Conservation (phyloP, 1,140 invertebrate species). For the Acromyrmex heyeri region DNA sequence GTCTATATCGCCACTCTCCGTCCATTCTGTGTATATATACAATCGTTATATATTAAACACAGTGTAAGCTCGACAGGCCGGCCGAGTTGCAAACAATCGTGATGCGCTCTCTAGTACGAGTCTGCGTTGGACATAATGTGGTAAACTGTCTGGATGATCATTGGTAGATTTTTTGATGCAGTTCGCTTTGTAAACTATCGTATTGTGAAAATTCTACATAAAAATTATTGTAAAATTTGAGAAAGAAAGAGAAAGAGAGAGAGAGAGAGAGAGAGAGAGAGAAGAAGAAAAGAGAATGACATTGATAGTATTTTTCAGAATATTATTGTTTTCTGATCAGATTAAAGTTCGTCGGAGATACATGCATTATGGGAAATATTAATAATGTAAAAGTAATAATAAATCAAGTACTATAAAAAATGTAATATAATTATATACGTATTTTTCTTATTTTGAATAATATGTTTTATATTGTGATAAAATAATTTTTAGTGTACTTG, state of each 20-base stretch:
- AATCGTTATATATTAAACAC: slow-evolving; percentile 73
- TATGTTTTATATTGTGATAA: neutral
- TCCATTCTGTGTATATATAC: slow-evolving; percentile 68
- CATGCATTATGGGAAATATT: neutral
- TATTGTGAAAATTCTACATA: neutral
- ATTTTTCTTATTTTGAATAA: neutral
- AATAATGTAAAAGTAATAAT: no score
- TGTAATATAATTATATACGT: neutral
- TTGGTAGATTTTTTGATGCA: slow-evolving; percentile 36
- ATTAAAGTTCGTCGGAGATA: neutral
- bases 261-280: no score
- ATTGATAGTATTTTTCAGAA: neutral
- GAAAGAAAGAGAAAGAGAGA: neutral
- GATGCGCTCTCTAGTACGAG: slow-evolving; percentile 33
- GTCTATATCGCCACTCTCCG: slow-evolving; percentile 71
- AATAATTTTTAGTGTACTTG: neutral
- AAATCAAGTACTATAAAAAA: neutral
- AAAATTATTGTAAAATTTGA: neutral
- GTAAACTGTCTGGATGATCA: slow-evolving; percentile 36
- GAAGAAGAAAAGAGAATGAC: neutral
- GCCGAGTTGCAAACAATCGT: slow-evolving; percentile 60
- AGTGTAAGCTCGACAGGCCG: slow-evolving; percentile 54
- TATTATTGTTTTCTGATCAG: neutral
- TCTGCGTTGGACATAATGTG: slow-evolving; percentile 16
- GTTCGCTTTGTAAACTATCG: slow-evolving; percentile 20